phyloP scores from a whole-genome alignment of 2,888 invertebrate genomes.

The Cosmia pyralina region DNA sequence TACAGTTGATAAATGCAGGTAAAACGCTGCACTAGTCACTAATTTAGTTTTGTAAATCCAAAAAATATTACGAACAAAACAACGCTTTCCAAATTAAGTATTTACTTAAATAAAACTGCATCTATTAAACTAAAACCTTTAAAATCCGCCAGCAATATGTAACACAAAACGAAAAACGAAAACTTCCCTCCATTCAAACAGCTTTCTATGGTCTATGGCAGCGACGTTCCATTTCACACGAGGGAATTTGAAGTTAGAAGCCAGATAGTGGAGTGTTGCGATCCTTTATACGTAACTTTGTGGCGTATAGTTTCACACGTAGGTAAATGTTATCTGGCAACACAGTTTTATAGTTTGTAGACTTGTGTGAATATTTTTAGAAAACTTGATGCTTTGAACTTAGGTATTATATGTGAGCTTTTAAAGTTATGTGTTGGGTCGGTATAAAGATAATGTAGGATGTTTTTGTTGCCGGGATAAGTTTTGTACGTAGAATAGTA shows the following conservation, averaged over 20 bases:
- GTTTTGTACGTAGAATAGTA: no score
- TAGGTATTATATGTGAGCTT: constrained; percentile 20
- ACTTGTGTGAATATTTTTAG: constrained; percentile 46
- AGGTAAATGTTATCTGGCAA: constrained; percentile 51
- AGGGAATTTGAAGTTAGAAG: constrained; percentile 57
- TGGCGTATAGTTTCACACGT: constrained; percentile 48
- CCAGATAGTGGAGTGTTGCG: constrained; percentile 57
- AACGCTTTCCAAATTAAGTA: neutral
- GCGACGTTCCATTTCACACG: constrained; percentile 54
- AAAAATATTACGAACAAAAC: neutral
- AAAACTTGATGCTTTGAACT: constrained; percentile 29
- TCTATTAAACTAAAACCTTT: neutral
- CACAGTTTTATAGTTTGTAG: constrained; percentile 48
- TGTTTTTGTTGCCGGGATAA: neutral
- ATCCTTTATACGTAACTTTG: constrained; percentile 63
- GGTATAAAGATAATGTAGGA: neutral
- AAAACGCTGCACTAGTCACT: neutral
- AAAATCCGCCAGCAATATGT: constrained; percentile 20
- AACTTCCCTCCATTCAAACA: constrained; percentile 46
- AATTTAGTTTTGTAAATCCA: neutral
- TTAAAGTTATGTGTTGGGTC: constrained; percentile 13
- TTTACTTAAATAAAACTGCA: neutral
- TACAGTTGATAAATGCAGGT: no score
- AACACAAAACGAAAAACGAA: constrained; percentile 42
- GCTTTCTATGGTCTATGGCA: constrained; percentile 49